Percentiles rank a stretch among this genome's conserved stretches.
phyloP scores from a whole-genome alignment of 2,113 vertebrate species.

The Sardina pilchardus region DNA sequence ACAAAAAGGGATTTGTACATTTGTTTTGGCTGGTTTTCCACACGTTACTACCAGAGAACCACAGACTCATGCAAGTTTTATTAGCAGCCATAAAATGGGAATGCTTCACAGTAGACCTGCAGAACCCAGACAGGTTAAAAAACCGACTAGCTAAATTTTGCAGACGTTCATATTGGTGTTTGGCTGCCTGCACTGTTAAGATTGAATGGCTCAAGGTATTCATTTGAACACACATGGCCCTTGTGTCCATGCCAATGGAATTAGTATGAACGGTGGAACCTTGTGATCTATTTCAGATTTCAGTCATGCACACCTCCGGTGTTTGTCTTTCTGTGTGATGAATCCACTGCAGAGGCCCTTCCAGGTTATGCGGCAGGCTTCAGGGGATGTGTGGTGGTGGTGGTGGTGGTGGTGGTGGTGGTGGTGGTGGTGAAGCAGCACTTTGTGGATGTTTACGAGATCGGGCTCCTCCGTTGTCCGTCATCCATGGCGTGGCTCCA shows the following conservation, averaged over 20 bases:
- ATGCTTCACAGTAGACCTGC: not conserved
- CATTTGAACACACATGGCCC: not conserved
- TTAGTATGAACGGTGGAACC: not conserved
- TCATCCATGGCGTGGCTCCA: constrained; percentile 29
- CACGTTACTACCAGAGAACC: not conserved
- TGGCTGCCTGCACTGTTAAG: not conserved
- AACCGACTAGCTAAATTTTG: not conserved
- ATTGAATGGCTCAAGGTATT: not conserved
- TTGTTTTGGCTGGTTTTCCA: not conserved
- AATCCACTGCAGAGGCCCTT: not conserved
- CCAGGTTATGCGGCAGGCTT: not conserved
- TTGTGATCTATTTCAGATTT: not conserved
- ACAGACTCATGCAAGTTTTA: not conserved
- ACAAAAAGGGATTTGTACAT: not conserved
- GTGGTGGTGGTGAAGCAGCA: not conserved
- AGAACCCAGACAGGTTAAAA: not conserved
- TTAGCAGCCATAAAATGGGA: not conserved
- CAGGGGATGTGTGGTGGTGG: too few relatives aligned
- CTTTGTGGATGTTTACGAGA: constrained; percentile 26
- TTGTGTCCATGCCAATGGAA: not conserved
- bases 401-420: too few relatives aligned
- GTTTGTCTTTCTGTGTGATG: not conserved
- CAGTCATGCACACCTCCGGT: not conserved
- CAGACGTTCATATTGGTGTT: not conserved
- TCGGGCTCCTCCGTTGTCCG: constrained; percentile 31